Base-by-base conservation (phyloP, 2,113 vertebrate genomes). In the Mesocricetus auratus region DNA sequence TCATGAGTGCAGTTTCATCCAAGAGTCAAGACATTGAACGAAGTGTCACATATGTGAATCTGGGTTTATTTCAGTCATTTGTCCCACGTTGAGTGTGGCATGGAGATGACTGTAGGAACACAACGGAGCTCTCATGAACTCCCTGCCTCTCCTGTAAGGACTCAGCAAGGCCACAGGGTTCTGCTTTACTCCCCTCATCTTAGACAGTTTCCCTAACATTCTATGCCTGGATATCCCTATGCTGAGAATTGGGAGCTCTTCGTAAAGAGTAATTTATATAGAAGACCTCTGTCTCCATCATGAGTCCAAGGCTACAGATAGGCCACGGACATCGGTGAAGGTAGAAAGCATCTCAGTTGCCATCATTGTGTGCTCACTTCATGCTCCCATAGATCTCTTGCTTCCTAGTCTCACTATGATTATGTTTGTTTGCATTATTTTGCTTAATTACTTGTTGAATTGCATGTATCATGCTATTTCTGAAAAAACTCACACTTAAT, bases 351-450 rank as follows among this genome's bases (percentile, higher is more conserved):
- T 2, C 0, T 22, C 7, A 21, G 10, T 13, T 6, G 2, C 5
- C 8, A 17, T n/a, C 26, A 1, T 3, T 22, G 7, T 3, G 69
- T 31, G 42, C 1, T 29, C 7, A 2, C 45, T 36, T 47, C 29
- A 6, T 47, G 39, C 47, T 24, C n/a, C 21, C 2, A 3, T 11
- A 75, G 29, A 7, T 50, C 33, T 58, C 56, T 85, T 42, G 58
- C 69, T 93, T 95, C 71, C 36, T 3, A 0, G 50, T 75, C 92
- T 96, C 88, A 42, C 83, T 95, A 85, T 50, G 94, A 85, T 91
- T 96, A 96, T 94, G 64, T 97, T 97, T 97, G 97, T 97, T 97
- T 97, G 96, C 94, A 97, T 97, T 97, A 83, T 97, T 96, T 95
- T 94, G 77, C 94, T 97, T 97, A 97, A 98, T 97, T 97, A 86